A percentile compares a stretch with the other conserved stretches of the same genome.
phyloP scores from a whole-genome alignment of 2,797 vertebrate species.

The Coranthus polyacanthus region DNA sequence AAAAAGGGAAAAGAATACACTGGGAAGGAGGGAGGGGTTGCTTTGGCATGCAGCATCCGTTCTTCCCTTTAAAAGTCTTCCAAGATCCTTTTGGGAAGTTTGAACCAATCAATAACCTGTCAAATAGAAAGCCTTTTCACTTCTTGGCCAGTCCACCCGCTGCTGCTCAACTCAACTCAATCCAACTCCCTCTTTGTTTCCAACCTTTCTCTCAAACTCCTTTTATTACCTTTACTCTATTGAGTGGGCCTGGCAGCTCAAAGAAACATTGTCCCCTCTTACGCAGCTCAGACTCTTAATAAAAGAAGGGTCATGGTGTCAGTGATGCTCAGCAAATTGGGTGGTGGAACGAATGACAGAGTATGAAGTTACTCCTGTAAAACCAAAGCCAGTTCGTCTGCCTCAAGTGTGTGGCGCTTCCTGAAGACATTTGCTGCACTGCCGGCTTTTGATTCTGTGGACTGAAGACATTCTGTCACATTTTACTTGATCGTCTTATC shows the following conservation, averaged over 20 bases:
- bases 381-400: slow-evolving; percentile 38
- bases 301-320: slow-evolving; percentile 76
- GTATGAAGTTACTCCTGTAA: slow-evolving; percentile 60
- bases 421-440: slow-evolving; percentile 23
- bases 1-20: slow-evolving; percentile 19
- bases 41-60: slow-evolving; percentile 20
- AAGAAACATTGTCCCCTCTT: slow-evolving; percentile 68
- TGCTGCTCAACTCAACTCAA: slow-evolving; percentile 64
- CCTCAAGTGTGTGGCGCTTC: slow-evolving; percentile 35
- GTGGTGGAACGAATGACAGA: slow-evolving; percentile 61
- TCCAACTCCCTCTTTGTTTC: slow-evolving; percentile 63
- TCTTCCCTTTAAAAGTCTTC: slow-evolving; percentile 54
- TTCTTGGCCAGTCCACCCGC: slow-evolving; percentile 55
- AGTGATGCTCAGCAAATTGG: slow-evolving; percentile 74
- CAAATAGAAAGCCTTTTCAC: slow-evolving; percentile 69
- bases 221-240: slow-evolving; percentile 76
- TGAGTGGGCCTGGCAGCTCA: slow-evolving; percentile 68
- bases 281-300: slow-evolving; percentile 64
- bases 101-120: slow-evolving; percentile 77
- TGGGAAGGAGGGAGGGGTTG: slow-evolving; percentile 13
- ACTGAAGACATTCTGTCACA: slow-evolving; percentile 31
- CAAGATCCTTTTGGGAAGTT: slow-evolving; percentile 63
- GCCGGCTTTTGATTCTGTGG: slow-evolving; percentile 39
- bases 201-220: slow-evolving; percentile 59
- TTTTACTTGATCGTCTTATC: slow-evolving; percentile 37